Conservation (phyloP, 2,797 vertebrate genomes). For the Acipenser oxyrinchus region DNA sequence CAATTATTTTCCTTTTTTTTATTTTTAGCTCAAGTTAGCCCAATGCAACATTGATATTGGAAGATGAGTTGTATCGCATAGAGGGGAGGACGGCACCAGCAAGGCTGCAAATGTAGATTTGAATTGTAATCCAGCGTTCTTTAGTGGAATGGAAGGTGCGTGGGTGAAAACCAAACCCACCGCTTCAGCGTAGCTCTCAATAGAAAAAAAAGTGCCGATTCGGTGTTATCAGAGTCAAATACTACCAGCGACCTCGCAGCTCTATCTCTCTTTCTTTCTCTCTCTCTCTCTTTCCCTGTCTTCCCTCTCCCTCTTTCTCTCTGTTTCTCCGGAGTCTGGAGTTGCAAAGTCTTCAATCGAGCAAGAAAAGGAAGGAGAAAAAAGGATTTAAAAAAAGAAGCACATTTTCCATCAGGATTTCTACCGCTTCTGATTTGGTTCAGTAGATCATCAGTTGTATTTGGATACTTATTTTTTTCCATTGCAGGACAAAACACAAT, state of each 20-base stretch:
- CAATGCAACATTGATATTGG: too few relatives aligned
- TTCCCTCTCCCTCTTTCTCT: constrained; percentile 3
- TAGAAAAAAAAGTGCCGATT: constrained; percentile 28
- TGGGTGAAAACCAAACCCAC: constrained; percentile 44
- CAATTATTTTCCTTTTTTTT: too few relatives aligned
- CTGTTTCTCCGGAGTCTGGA: constrained; percentile 34
- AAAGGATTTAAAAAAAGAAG: too few relatives aligned
- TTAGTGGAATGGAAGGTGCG: constrained; percentile 31
- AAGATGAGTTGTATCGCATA: too few relatives aligned
- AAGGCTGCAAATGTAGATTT: constrained; percentile 26
- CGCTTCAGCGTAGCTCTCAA: constrained; percentile 17
- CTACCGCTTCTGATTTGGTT: too few relatives aligned
- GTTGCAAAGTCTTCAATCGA: constrained; percentile 27
- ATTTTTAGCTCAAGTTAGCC: too few relatives aligned
- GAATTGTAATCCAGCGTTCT: constrained; percentile 33
- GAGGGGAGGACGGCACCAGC: constrained; percentile 9
- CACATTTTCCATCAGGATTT: too few relatives aligned
- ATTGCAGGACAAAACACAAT: too few relatives aligned
- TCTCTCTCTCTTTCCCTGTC: neutral
- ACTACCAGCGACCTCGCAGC: constrained; percentile 22
- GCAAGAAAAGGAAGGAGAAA: constrained; percentile 15
- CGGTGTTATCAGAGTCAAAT: constrained; percentile 33
- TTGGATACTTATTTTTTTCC: too few relatives aligned
- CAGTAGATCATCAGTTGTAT: too few relatives aligned
- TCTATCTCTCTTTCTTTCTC: constrained; percentile 18